Evolutionary conservation across 2,113 vertebrate species (phyloP), one percentile per base, ranked within the genome.

Genomic region (Muscicapa adusta): DNA sequence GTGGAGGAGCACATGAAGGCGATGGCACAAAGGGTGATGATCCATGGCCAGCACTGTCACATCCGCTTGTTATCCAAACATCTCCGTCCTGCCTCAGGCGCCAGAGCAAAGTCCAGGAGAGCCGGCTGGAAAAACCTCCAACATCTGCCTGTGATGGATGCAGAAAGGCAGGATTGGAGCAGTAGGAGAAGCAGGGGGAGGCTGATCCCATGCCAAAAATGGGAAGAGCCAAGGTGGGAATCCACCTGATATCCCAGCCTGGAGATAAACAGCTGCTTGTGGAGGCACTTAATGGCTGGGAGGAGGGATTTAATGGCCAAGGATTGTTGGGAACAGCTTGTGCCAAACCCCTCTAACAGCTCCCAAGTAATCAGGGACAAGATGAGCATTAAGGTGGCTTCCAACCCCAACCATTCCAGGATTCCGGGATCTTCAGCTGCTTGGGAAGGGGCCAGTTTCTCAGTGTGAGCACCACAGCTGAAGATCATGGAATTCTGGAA

Each of bases 261-360:
- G 48, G 82, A 13, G 28, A 80, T 71, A 75, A 85, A 47, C 14
- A 57, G 53, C 79, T 33, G 5, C 56, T 48, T 7, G 34, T 7
- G 40, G 73, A 91, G 90, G 75, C 53, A 9, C 84, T 94, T 94
- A 85, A 82, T 71, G 94, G 54, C 45, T 18, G 34, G 45, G 50
- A 88, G 61, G 51, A 90, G 68, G 38, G 81, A 84, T 63, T 63
- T 61, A 29, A 84, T 28, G 57, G 91, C 78, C 25, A 10, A 16
- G 15, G 45, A 16, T 82, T n/a, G 23, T 73, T 42, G 26, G 45
- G 68, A 84, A 38, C 43, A 70, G 73, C 74, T 67, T 33, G 65
- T 81, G 91, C 94, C 96, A 94, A 79, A 51, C 9, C 29, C 57
- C 54, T 66, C 82, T 51, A 66, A 92, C 65, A 58, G 88, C 76